A percentile compares a stretch with the other conserved stretches of the same genome.
These are phyloP conservation scores for Hypocryptadius cinnamomeus DNA, from an alignment of 2,113 vertebrate genomes.

Conservation along the genomic window DNA sequence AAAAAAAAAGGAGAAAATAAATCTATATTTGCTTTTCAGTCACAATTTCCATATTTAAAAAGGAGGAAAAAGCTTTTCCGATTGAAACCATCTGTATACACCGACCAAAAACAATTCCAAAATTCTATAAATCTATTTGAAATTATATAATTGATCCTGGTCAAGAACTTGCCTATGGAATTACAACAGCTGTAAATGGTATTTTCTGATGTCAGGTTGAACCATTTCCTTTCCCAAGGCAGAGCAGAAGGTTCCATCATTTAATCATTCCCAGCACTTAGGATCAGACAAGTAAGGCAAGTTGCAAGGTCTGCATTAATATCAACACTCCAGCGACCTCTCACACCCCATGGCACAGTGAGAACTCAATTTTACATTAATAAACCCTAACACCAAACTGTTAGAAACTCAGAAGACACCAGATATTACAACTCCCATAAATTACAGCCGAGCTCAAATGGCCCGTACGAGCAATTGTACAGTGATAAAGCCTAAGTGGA, in stretches of 20 bases:
- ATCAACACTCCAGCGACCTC: slow-evolving; percentile 8
- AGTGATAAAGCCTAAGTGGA: slow-evolving; percentile 55
- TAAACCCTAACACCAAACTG: slow-evolving; percentile 38
- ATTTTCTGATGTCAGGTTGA: background rate
- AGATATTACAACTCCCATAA: slow-evolving; percentile 45
- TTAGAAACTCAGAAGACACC: slow-evolving; percentile 25
- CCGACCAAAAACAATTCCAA: background rate
- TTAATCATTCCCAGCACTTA: background rate
- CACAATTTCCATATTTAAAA: background rate
- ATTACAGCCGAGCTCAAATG: slow-evolving; percentile 36
- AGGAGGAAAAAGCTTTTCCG: background rate
- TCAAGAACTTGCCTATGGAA: background rate
- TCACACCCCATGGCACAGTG: slow-evolving; percentile 9
- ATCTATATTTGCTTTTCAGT: background rate
- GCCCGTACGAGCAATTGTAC: slow-evolving; percentile 42
- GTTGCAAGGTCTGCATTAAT: slow-evolving; percentile 13
- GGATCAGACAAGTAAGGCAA: background rate
- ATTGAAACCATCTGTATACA: background rate
- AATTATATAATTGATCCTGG: background rate
- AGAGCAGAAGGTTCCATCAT: background rate
- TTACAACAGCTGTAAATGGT: background rate
- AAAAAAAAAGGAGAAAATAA: background rate
- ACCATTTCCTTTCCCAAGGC: background rate
- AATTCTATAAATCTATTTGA: background rate
- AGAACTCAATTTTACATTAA: slow-evolving; percentile 45